Evolutionary conservation across 2,888 invertebrate genomes (phyloP).

Genomic region (Drosophila algonquin): DNA sequence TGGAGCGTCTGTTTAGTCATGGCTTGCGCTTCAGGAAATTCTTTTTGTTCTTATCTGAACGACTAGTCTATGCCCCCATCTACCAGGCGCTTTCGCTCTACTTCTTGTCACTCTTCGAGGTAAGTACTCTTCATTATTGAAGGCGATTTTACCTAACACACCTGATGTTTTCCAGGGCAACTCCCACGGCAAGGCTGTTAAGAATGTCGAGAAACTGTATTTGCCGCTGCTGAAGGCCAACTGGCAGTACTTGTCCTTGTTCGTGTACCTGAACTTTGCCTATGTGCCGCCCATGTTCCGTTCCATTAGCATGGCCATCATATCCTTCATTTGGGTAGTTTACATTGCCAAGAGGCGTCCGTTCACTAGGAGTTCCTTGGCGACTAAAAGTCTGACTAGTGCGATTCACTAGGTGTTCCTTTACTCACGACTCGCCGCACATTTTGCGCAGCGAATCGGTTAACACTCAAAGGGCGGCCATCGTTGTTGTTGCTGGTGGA

Average conservation of each 20-base stretch:
- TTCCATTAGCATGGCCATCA: constrained; percentile 90
- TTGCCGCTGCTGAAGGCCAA: constrained; percentile 88
- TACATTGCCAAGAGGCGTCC: constrained; percentile 89
- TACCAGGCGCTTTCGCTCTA: constrained; percentile 91
- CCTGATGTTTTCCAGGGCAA: constrained; percentile 85
- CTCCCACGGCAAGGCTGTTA: constrained; percentile 87
- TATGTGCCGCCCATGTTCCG: constrained; percentile 91
- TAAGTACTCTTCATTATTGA: constrained; percentile 61
- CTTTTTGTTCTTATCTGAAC: constrained; percentile 88
- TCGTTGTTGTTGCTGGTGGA: constrained; percentile 75
- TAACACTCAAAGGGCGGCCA: constrained; percentile 79
- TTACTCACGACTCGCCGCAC: constrained; percentile 51
- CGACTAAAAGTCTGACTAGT: constrained; percentile 28
- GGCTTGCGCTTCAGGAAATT: constrained; percentile 86
- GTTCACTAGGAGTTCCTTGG: constrained; percentile 75
- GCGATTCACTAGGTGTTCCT: constrained; percentile 12
- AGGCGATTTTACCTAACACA: neutral
- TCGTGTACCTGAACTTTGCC: constrained; percentile 90
- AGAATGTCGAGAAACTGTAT: constrained; percentile 87
- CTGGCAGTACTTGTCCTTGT: constrained; percentile 90
- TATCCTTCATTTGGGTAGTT: constrained; percentile 91
- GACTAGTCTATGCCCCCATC: constrained; percentile 89
- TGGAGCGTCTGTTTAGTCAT: constrained; percentile 87
- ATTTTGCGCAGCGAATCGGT: constrained; percentile 71
- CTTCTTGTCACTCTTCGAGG: constrained; percentile 89